Evolutionary conservation across 2,888 invertebrate genomes (phyloP), one percentile per base, ranked within the genome.

Genomic region (Eristalis pertinax): DNA sequence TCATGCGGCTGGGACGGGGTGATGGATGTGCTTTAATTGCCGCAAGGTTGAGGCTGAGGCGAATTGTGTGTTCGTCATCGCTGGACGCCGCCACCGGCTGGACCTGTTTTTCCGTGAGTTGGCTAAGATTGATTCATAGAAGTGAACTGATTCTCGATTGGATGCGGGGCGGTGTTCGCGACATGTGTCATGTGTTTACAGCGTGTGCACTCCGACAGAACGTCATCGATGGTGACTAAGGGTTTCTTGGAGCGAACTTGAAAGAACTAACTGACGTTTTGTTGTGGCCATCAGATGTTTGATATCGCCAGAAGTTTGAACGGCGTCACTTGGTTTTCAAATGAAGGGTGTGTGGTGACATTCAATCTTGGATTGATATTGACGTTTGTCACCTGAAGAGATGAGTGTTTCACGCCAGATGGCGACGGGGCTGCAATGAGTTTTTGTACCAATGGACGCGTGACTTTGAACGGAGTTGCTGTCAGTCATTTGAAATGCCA

Each of bases 41-140:
- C 72, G 72, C 84, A 76, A 80, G 80, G 80, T 84, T 80, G 62
- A 75, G 64, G 80, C 80, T 80, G 62, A 79, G 64, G 43, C 5
- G 43, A 50, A 50, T n/a, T 4, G 50, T 50, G 50, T 50, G 50
- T 8, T n/a, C 19, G 19, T 50, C 50, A 50, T 19, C 50, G 50
- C 50, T 13, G 13, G 38, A 38, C 38, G 38, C 13, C 13, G 38
- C 11, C 13, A 13, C 38, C 13, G 38, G 13, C 50, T 50, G 50
- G 50, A 50, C 50, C 50, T 50, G 50, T 50, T 50, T n/a, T 50
- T 19, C 8, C 19, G 8, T 19, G 19, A 8, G 19, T 19, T 19
- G n/a, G 8, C 19, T 7, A 1, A 8, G 50, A 50, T 50, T 50
- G 19, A 50, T 50, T 50, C 50, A 50, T 50, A 50, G 50, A 50